These are phyloP conservation scores for Pterostichus madidus DNA, from an alignment of 2,888 invertebrate genomes.

Conservation along the genomic window DNA sequence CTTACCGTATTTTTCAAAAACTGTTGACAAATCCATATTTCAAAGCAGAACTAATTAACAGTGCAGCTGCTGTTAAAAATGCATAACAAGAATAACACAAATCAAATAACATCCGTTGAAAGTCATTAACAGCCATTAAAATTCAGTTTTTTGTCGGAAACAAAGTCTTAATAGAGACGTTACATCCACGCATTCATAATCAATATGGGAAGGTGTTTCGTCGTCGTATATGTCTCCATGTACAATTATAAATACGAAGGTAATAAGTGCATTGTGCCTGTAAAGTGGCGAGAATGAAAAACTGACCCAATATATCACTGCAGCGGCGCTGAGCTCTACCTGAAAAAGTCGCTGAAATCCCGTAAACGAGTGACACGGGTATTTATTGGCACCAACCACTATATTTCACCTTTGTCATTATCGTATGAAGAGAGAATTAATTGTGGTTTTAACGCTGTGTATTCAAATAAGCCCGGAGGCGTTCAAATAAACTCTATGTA, in stretches of 20 bases:
- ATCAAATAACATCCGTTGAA: constrained; percentile 52
- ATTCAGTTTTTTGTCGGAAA: constrained; percentile 52
- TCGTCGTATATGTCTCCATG: not conserved
- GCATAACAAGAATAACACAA: constrained; percentile 43
- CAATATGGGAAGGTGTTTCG: constrained; percentile 26
- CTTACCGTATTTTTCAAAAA: not conserved
- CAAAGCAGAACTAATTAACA: constrained; percentile 22
- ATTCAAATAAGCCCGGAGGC: constrained; percentile 38
- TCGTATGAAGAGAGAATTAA: constrained; percentile 56
- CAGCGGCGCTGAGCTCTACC: constrained; percentile 1
- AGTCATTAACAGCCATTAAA: constrained; percentile 53
- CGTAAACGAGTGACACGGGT: constrained; percentile 56
- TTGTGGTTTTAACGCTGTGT: constrained; percentile 61
- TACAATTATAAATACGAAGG: constrained; percentile 37
- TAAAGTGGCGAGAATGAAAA: constrained; percentile 15
- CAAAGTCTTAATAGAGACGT: constrained; percentile 44
- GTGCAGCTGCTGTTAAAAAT: constrained; percentile 47
- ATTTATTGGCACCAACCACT: constrained; percentile 52
- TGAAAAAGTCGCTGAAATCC: constrained; percentile 48
- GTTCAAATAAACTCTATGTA: not conserved
- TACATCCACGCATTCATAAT: constrained; percentile 41
- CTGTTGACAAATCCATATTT: constrained; percentile 10
- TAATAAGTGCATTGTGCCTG: constrained; percentile 28
- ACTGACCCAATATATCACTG: constrained; percentile 49
- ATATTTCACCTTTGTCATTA: constrained; percentile 58